Evolutionary conservation across 1,140 invertebrate genomes (phyloP).

Genomic region (Eupeodes corollae): DNA sequence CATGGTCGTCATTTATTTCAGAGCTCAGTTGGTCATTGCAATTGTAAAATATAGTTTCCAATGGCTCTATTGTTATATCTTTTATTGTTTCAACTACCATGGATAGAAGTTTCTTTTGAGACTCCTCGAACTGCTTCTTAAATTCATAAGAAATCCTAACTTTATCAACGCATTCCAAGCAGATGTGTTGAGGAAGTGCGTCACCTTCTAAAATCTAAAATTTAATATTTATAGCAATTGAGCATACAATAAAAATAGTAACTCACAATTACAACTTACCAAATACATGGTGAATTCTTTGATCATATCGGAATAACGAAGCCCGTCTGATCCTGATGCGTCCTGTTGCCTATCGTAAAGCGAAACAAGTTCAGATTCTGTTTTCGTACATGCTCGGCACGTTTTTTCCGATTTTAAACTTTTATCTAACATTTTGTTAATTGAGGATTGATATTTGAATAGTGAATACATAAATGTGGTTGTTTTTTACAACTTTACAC

Average conservation of each 20-base stretch:
- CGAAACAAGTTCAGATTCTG: background rate
- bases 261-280: background rate
- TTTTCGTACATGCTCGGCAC: slow-evolving; percentile 2
- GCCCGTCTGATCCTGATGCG: no score
- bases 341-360: background rate
- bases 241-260: background rate
- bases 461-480: no score
- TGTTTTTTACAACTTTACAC: no score
- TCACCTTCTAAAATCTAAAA: background rate
- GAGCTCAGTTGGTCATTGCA: no score
- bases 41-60: background rate
- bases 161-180: background rate
- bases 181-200: slow-evolving; percentile 2
- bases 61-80: background rate
- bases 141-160: background rate
- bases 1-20: background rate
- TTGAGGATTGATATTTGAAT: no score
- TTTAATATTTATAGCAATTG: background rate
- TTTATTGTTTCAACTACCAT: background rate
- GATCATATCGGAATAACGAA: slow-evolving; percentile 1
- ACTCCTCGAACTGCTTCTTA: slow-evolving; percentile 2
- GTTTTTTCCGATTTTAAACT: background rate
- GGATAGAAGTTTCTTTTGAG: background rate
- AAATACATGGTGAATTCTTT: background rate
- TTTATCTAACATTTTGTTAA: no score